Percentiles rank a stretch among this genome's conserved stretches.
These are phyloP conservation scores for Liparis tanakae DNA, from an alignment of 2,797 vertebrate species.

Conservation along the genomic window DNA sequence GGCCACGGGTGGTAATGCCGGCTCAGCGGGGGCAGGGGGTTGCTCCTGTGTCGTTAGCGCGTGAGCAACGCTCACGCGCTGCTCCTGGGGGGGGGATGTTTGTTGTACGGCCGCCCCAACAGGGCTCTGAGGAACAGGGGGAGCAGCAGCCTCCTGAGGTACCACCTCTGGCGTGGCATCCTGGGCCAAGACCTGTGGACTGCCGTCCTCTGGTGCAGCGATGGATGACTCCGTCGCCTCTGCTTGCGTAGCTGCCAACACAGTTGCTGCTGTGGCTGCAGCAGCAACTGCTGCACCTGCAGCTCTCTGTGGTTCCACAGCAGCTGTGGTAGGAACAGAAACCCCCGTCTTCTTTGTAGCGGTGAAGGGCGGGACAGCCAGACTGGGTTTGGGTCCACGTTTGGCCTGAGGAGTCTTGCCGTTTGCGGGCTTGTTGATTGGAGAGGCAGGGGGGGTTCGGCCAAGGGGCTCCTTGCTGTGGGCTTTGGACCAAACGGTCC, in stretches of 20 bases:
- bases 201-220: constrained; percentile 36
- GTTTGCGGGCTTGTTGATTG: constrained; percentile 54
- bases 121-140: constrained; percentile 28
- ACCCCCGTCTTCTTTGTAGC: constrained; percentile 33
- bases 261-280: constrained; percentile 5
- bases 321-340: constrained; percentile 22
- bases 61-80: constrained; percentile 6
- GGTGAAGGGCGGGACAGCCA: constrained; percentile 70
- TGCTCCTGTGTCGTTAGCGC: constrained; percentile 3
- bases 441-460: constrained; percentile 57
- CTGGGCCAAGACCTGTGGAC: constrained; percentile 9
- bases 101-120: constrained; percentile 10
- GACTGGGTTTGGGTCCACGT: constrained; percentile 70
- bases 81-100: constrained; percentile 13
- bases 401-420: constrained; percentile 52
- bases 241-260: constrained; percentile 8
- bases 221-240: constrained; percentile 1
- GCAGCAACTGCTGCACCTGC: constrained; percentile 2
- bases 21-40: constrained; percentile 22
- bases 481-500: constrained; percentile 33
- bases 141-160: constrained; percentile 28
- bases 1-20: constrained; percentile 26
- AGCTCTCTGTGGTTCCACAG: not conserved
- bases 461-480: constrained; percentile 44
- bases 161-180: constrained; percentile 18